Evolutionary conservation across 2,113 vertebrate genomes (phyloP).

Genomic region (Brachyistius frenatus): DNA sequence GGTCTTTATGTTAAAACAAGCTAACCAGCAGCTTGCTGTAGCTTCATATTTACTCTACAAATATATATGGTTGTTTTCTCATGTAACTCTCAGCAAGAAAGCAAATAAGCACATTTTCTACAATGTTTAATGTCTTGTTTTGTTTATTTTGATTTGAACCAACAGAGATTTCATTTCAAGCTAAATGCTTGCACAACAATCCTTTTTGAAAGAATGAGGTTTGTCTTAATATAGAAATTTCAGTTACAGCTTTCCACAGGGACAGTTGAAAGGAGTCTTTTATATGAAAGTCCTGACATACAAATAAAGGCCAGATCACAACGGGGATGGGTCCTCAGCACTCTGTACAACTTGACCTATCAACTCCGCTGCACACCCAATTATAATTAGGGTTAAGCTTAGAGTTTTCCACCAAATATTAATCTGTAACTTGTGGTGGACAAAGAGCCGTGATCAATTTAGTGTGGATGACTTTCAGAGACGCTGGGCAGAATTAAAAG

Average conservation of each 20-base stretch:
- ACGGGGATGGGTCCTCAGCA: not conserved
- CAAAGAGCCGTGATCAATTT: conserved; percentile 3
- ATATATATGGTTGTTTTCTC: not conserved
- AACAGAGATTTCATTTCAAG: too few species aligned
- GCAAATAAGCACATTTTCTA: not conserved
- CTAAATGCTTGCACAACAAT: too few species aligned
- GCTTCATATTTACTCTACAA: not conserved
- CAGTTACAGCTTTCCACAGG: not conserved
- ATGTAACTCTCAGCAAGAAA: not conserved
- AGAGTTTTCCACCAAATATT: conserved; percentile 10
- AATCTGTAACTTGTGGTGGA: conserved; percentile 1
- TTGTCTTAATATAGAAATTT: conserved; percentile 3
- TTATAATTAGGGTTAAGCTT: conserved; percentile 30
- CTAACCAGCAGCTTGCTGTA: not conserved
- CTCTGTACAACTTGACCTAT: conserved; percentile 4
- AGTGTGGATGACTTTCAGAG: conserved; percentile 21
- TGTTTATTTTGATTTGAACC: not conserved
- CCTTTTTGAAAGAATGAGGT: not conserved
- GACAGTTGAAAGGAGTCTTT: not conserved
- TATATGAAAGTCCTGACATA: not conserved
- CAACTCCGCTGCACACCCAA: not conserved
- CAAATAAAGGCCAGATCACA: not conserved
- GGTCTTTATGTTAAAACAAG: not conserved
- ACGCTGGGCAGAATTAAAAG: conserved; percentile 23
- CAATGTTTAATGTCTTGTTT: not conserved